Evolutionary conservation across 92 coral and sea anemone species (phyloP), one percentile per base, ranked within the genome.

Genomic region (Isaurus tuberculatus): DNA sequence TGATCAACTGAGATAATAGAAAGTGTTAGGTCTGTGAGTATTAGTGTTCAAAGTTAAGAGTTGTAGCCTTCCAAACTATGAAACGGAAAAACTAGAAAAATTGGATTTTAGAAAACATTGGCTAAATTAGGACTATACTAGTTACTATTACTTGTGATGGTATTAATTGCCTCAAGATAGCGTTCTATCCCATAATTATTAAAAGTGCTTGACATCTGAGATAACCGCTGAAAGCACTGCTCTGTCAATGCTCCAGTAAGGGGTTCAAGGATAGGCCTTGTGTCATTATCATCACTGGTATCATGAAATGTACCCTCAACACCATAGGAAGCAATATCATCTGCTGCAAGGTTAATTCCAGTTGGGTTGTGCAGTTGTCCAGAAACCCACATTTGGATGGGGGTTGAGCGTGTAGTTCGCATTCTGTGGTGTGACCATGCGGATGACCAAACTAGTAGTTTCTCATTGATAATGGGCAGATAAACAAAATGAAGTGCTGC

Each of bases 361-460:
- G 83, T 33, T 81, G 94, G 94, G 80, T 84, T 90, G 73, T 92
- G 91, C 70, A 90, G 44, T 85, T 92, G 90, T 26, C 95, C 89
- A 29, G 90, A 80, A 32, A 92, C 85, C 93, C 95, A 90, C 79
- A 92, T 68, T 57, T 77, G 83, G 19, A 87, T 58, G 20, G 95
- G 95, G 46, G 73, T 86, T 25, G 90, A 84, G 65, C 87, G 87
- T 27, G 93, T 85, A 22, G 93, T 90, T 79, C 86, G 87, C 95
- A 92, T 92, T 75, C 95, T 66, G 83, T 90, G 93, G 77, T 86
- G 79, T 51, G 95, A 74, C 93, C 95, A 92, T 58, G 95, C 93
- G 5, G 49, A 51, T 43, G 67, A 78, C 93, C 95, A 92, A 64
- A 90, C 79, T 57, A 81, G 57, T 27, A 92, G 57, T 86, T 89